Base-by-base conservation (phyloP, 2,113 vertebrate genomes). In the Cygnus buccinator region DNA sequence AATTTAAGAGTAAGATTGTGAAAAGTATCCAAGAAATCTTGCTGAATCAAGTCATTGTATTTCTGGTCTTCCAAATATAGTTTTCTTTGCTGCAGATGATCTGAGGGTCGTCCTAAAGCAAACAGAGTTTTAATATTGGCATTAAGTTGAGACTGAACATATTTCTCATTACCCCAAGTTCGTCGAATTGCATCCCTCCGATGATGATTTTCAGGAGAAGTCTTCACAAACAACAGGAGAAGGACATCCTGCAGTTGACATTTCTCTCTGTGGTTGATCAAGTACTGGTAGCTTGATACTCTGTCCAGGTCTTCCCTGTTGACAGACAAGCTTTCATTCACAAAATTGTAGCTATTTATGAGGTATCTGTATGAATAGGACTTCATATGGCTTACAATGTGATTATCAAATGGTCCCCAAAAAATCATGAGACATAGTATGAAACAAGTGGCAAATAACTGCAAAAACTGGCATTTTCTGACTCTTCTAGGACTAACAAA, bases 1-100 rank as follows among this genome's bases (percentile, higher is more conserved):
- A 99, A 97, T 93, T 99, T 99, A 58, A 98, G 75, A 48, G 99
- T 99, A 35, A 99, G 98, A 90, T 99, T 99, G 92, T 99, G 98
- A 95, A 99, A 99, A 13, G 99, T 99, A 97, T 99, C 99, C 26
- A 97, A 44, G 94, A 99, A 99, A 89, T 98, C 97, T 97, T 99
- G 99, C 96, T 99, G 99, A 87, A 99, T 98, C 81, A 99, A 96
- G 83, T 99, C 99, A 5, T 48, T 83, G 29, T 98, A 96, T 37
- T 50, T 57, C 22, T 41, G 37, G 90, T 99, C 98, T 98, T 99
- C 99, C 31, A 77, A 48, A 11, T 95, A 57, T 72, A 99, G 97
- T 6, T 97, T 73, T 23, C 35, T 94, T 93, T 97, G 95, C 54
- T 37, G 62, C 21, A 26, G 20, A 7, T 75, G 67, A 29, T 94